Evolutionary conservation across 2,797 vertebrate genomes (phyloP).

Genomic region (Microcaecilia unicolor): DNA sequence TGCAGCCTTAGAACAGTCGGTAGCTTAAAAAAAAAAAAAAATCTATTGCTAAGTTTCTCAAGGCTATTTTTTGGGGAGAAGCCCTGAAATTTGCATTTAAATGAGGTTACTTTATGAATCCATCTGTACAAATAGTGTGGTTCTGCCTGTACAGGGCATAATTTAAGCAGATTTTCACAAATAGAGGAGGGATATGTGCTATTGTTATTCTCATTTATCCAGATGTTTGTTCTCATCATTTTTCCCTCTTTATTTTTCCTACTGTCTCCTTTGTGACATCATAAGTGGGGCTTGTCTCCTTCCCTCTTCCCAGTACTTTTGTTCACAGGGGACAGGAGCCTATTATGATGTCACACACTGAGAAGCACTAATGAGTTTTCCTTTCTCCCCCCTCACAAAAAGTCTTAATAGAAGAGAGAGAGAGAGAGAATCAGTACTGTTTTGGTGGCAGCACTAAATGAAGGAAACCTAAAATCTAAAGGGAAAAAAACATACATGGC

Average conservation of each 20-base stretch:
- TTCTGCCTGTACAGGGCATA: slow-evolving; percentile 27
- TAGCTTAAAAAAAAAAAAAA: too few relatives aligned
- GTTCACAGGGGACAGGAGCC: slow-evolving; percentile 56
- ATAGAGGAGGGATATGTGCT: slow-evolving; percentile 29
- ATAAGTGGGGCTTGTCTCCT: slow-evolving; percentile 56
- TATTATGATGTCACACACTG: slow-evolving; percentile 53
- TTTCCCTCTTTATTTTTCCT: background rate
- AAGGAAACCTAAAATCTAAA: too few relatives aligned
- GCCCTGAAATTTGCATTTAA: slow-evolving; percentile 39
- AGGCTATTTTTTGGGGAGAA: slow-evolving; percentile 11
- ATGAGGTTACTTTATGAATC: slow-evolving; percentile 26
- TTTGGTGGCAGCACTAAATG: slow-evolving; percentile 30
- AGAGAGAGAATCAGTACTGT: slow-evolving; percentile 28
- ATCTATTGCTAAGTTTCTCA: too few relatives aligned
- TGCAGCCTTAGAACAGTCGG: too few relatives aligned
- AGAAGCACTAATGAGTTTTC: slow-evolving; percentile 47
- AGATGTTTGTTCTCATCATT: slow-evolving; percentile 43
- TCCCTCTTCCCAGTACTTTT: slow-evolving; percentile 43
- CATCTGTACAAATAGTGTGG: slow-evolving; percentile 27
- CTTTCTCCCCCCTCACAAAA: slow-evolving; percentile 24
- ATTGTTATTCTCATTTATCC: slow-evolving; percentile 42
- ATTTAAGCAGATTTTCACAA: slow-evolving; percentile 30
- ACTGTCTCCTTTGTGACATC: slow-evolving; percentile 50
- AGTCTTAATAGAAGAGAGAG: slow-evolving; percentile 36
- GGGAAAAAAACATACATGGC: too few relatives aligned